These are phyloP conservation scores for Schrankia costaestrigalis DNA, from an alignment of 2,888 invertebrate species.

Conservation along the genomic window DNA sequence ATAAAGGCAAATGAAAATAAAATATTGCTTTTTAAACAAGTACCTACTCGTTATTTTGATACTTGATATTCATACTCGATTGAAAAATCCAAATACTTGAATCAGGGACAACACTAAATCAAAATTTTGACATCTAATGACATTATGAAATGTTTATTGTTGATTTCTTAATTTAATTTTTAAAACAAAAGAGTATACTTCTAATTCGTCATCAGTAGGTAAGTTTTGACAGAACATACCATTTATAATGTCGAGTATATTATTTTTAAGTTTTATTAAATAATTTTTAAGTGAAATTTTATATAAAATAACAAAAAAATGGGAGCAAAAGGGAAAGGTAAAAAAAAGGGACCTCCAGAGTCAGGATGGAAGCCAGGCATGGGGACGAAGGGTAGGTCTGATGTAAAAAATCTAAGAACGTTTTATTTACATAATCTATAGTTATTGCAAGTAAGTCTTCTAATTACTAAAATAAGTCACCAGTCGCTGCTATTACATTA, in stretches of 20 bases:
- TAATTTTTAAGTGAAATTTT: slow-evolving; percentile 35
- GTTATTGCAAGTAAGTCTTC: too few relatives aligned
- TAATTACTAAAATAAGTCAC: neutral
- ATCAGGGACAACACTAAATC: neutral
- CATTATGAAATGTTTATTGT: neutral
- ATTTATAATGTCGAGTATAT: slow-evolving; percentile 59
- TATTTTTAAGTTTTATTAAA: slow-evolving; percentile 37
- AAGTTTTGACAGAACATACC: slow-evolving; percentile 40
- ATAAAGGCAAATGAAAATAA: too few relatives aligned
- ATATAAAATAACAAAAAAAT: slow-evolving; percentile 37
- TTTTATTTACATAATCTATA: too few relatives aligned
- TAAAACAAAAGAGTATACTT: slow-evolving; percentile 37
- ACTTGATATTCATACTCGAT: neutral
- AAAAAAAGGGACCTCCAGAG: slow-evolving; percentile 63
- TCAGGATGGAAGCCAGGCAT: slow-evolving; percentile 76
- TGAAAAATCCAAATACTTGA: neutral
- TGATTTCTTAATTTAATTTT: slow-evolving; percentile 10
- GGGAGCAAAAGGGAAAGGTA: slow-evolving; percentile 58
- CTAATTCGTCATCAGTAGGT: slow-evolving; percentile 8
- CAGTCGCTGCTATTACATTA: neutral
- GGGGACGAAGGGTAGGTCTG: slow-evolving; percentile 63
- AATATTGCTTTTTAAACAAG: too few relatives aligned
- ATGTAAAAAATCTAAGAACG: neutral
- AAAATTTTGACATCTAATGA: neutral
- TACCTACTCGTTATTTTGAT: too few relatives aligned